Base-by-base conservation (phyloP, 2,888 invertebrate genomes). In the Yponomeuta evonymella region DNA sequence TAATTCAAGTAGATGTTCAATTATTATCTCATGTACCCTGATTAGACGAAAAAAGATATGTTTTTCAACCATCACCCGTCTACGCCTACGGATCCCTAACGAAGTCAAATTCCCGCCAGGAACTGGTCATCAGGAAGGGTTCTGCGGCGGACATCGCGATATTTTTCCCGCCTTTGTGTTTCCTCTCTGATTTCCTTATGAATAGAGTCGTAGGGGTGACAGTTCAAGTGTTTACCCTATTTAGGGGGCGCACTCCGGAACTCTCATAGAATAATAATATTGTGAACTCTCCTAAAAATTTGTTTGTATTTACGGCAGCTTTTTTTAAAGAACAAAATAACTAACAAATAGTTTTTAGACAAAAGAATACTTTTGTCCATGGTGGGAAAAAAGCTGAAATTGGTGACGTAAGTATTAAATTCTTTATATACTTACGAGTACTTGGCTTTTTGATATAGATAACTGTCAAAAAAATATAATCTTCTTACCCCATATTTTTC, bases 141-240 rank as follows among this genome's bases (percentile, higher is more conserved):
- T 86, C 87, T 88, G 89, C 77, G 83, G 86, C 86, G 85, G 90
- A 90, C 86, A 80, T 81, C 80, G 83, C 81, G 85, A 87, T 88
- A 87, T 90, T 88, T 87, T 84, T 83, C 79, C 81, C 83, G 83
- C 82, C 83, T 85, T 88, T 88, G 87, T 85, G 83, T 83, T 82
- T 82, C 83, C 70, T 70, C 83, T 83, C 81, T 83, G 87, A 89
- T 87, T 89, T 89, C 83, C 85, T 88, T 86, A 83, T 82, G 83
- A 84, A 87, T 85, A 78, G 81, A 43, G 33, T 29, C 65, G 66
- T 58, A 69, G 65, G 70, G 71, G 75, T 77, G 76, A 77, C 78
- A 76, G 79, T 78, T 80, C 76, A 79, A 80, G 83, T 58, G 51
- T 58, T 58, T 58, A 58, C 51, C 51, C 51, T 58, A 58, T 58